Evolutionary conservation across 2,797 vertebrate species (phyloP), one percentile per base, ranked within the genome.

Genomic region (Ceyx erithaca): DNA sequence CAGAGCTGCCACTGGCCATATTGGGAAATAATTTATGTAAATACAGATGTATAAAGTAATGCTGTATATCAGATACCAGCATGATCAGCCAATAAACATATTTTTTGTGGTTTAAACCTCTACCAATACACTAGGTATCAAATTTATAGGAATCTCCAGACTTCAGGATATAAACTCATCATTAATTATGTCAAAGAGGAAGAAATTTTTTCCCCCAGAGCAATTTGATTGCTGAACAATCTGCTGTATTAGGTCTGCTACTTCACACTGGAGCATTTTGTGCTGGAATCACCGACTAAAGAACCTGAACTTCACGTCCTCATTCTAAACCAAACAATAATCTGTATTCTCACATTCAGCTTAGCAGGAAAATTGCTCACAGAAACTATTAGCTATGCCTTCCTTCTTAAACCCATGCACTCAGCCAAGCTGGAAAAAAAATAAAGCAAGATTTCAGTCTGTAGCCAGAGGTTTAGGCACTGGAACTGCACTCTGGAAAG

Each of bases 61-160:
- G 9, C 41, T 37, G 20, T 41, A 18, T 26, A 51, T 61, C 4
- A 2, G 41, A 35, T 54, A 49, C 13, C 40, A 59, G 63, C 13
- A 70, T 46, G 76, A 80, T 68, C 48, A 78, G 41, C 26, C 55
- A 58, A 54, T 58, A 81, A 86, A 33, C 13, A 48, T 55, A 79
- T 55, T 77, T 89, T 52, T 15, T 90, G 51, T 69, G 55, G 37
- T 79, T 86, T 86, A 88, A 93, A 67, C n/a, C 37, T 73, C 52
- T 76, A 61, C 35, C 40, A 71, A 90, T 95, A 83, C 2, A 3
- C 30, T 48, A 88, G 23, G 49, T 77, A 69, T 71, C 61, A 68
- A 89, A 87, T 85, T 70, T 67, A 87, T 21, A 91, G 49, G n/a
- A 70, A 87, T 73, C 31, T 89, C 72, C 41, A 85, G 75, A 43